A percentile compares a stretch with the other conserved stretches of the same genome.
These are phyloP conservation scores for Chloroceryle amazona DNA, from an alignment of 2,797 vertebrate genomes.

Conservation along the genomic window DNA sequence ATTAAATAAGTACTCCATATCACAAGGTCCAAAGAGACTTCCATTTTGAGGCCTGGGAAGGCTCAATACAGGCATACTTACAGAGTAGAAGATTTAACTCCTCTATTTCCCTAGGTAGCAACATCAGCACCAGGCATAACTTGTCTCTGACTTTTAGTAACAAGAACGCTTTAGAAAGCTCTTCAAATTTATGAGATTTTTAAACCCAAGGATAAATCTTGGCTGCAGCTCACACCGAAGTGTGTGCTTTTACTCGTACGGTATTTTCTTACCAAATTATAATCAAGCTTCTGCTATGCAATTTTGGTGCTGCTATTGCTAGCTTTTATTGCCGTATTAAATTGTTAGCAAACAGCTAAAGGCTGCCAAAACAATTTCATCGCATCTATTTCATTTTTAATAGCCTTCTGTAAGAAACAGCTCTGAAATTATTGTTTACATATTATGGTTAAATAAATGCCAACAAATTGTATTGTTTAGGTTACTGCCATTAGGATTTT, in stretches of 20 bases:
- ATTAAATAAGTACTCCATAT: neutral
- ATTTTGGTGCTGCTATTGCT: constrained; percentile 39
- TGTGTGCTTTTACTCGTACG: constrained; percentile 9
- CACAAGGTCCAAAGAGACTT: neutral
- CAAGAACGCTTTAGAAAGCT: constrained; percentile 22
- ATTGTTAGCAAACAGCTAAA: constrained; percentile 47
- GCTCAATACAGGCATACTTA: neutral
- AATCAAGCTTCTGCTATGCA: constrained; percentile 60
- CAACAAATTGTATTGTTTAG: neutral
- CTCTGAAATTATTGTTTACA: constrained; percentile 34
- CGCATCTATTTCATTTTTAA: constrained; percentile 58
- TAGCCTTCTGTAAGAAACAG: constrained; percentile 16
- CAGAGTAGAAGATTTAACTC: neutral
- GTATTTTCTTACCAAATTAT: constrained; percentile 60
- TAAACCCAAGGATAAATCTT: constrained; percentile 55
- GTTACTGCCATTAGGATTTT: constrained; percentile 3
- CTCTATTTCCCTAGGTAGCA: neutral
- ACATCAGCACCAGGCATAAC: constrained; percentile 35
- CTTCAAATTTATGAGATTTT: constrained; percentile 62
- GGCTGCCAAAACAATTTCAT: constrained; percentile 55
- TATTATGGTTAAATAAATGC: constrained; percentile 33
- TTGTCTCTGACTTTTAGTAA: constrained; percentile 44
- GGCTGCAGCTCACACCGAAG: constrained; percentile 6
- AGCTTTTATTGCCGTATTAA: constrained; percentile 60
- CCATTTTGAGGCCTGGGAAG: neutral